Conservation (phyloP, 2,797 vertebrate species). For the Bufotes viridis region DNA sequence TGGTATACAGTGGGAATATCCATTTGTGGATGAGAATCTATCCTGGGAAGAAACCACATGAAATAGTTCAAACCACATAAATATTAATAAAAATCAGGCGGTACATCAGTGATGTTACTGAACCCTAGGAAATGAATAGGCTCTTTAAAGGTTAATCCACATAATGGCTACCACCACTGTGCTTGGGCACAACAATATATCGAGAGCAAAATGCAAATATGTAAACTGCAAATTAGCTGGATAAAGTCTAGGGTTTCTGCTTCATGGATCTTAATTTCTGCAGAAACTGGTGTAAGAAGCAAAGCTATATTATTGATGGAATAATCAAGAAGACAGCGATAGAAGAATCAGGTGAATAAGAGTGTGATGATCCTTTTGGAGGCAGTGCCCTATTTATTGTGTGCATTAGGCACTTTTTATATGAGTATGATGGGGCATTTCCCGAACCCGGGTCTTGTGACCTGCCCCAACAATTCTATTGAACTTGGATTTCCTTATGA, state of each 20-base stretch:
- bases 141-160: constrained; percentile 7
- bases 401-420: too few species aligned
- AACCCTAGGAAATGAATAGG: neutral
- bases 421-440: too few species aligned
- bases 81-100: neutral
- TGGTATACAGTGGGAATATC: neutral
- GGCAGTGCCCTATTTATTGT: neutral
- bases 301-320: neutral
- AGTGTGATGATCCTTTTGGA: neutral
- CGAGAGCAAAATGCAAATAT: neutral
- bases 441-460: too few species aligned
- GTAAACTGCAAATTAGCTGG: neutral
- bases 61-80: neutral
- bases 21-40: neutral
- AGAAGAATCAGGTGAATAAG: neutral
- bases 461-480: too few species aligned
- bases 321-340: neutral
- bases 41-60: constrained; percentile 3
- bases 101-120: neutral
- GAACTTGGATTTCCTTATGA: too few species aligned
- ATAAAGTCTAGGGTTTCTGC: neutral
- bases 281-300: neutral
- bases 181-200: neutral
- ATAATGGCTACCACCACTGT: constrained; percentile 13
- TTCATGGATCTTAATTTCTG: neutral